Percentiles rank a stretch among this genome's conserved stretches.
phyloP scores from a whole-genome alignment of 2,113 vertebrate genomes.

The Corapipo altera region DNA sequence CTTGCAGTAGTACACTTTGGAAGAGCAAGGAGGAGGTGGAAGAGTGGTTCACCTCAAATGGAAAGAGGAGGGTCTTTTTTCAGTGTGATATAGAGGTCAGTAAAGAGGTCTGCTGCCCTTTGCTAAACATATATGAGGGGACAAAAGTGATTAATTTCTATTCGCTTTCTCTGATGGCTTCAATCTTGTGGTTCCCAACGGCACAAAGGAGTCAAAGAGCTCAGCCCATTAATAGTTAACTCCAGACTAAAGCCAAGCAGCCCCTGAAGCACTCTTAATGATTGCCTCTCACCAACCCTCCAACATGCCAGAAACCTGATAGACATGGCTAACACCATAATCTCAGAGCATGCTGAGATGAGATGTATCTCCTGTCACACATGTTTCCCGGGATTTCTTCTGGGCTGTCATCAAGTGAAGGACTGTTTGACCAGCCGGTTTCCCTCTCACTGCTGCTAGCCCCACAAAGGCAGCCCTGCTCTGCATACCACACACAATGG shows the following conservation, averaged over 20 bases:
- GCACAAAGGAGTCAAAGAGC: slow-evolving; percentile 62
- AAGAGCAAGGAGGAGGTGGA: background rate
- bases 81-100: slow-evolving; percentile 64
- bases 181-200: background rate
- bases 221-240: slow-evolving; percentile 60
- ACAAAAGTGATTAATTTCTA: slow-evolving; percentile 65
- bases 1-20: slow-evolving; percentile 15
- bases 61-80: slow-evolving; percentile 24
- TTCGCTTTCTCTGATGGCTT: slow-evolving; percentile 52
- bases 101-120: slow-evolving; percentile 44
- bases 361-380: slow-evolving; percentile 12
- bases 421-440: background rate
- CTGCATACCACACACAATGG: background rate
- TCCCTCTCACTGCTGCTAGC: background rate
- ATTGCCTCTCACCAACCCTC: background rate
- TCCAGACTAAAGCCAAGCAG: background rate
- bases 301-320: background rate
- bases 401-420: background rate
- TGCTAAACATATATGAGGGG: background rate
- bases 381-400: background rate
- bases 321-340: slow-evolving; percentile 16
- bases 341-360: background rate
- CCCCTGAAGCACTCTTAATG: slow-evolving; percentile 11
- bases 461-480: background rate
- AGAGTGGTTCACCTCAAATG: slow-evolving; percentile 36